These are phyloP conservation scores for Pseudocheirus occidentalis DNA, from an alignment of 2,797 vertebrate genomes.

Conservation along the genomic window DNA sequence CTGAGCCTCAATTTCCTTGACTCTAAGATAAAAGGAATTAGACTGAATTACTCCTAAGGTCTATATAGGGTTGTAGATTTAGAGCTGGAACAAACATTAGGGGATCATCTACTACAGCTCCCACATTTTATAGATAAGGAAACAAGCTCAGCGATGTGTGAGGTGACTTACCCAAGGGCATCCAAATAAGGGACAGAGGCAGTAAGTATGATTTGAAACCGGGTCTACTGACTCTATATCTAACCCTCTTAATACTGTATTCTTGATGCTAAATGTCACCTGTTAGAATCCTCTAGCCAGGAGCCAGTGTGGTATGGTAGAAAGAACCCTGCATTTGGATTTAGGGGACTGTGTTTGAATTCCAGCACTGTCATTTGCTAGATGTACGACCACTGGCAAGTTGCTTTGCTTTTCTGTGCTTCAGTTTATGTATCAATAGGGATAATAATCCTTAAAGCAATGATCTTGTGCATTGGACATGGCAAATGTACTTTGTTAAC, in stretches of 20 bases:
- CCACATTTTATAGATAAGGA: constrained; percentile 24
- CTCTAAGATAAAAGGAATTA: not conserved
- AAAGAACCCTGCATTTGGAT: not conserved
- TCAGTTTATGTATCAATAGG: not conserved
- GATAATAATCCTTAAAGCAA: not conserved
- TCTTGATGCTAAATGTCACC: not conserved
- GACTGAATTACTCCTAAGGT: not conserved
- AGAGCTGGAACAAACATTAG: not conserved
- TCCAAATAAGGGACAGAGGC: constrained; percentile 4
- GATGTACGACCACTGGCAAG: not conserved
- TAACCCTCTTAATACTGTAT: too few species aligned
- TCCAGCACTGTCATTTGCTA: not conserved
- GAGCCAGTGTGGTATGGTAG: not conserved
- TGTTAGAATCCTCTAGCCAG: not conserved
- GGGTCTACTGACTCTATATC: not conserved
- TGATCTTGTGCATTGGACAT: not conserved
- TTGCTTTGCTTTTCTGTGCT: not conserved
- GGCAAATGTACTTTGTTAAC: not conserved
- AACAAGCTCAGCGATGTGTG: not conserved
- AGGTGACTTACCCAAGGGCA: not conserved
- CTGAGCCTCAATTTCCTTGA: not conserved
- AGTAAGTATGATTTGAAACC: not conserved
- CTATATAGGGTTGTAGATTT: not conserved
- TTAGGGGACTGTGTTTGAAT: not conserved
- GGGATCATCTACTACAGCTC: not conserved